Conservation (phyloP, 2,797 vertebrate species). For the Enteromius anoplus region DNA sequence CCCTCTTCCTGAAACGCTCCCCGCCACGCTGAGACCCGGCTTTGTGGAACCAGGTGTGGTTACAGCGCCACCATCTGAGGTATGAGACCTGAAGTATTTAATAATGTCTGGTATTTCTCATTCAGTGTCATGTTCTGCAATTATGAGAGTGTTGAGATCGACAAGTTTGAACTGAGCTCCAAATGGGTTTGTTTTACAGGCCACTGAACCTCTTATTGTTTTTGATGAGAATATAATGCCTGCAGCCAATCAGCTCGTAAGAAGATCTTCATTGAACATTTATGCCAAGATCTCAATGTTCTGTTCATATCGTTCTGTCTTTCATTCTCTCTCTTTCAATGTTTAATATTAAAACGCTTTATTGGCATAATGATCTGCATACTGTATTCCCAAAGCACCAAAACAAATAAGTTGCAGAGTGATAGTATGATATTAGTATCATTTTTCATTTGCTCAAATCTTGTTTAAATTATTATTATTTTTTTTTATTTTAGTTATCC, state of each 20-base stretch:
- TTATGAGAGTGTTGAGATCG: neutral
- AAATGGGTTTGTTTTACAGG: conserved; percentile 61
- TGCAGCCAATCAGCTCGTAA: conserved; percentile 59
- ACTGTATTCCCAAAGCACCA: neutral
- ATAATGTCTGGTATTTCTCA: neutral
- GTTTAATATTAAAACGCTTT: neutral
- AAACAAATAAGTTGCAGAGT: neutral
- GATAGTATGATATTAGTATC: neutral
- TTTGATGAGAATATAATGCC: conserved; percentile 70
- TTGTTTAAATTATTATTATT: neutral
- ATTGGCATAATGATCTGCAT: neutral
- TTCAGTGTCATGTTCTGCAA: neutral
- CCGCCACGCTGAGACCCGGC: conserved; percentile 80
- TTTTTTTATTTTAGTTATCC: neutral
- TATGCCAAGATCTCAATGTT: neutral
- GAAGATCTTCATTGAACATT: conserved; percentile 8
- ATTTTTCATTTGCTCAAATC: too few species aligned
- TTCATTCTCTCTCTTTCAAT: neutral
- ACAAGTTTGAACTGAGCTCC: conserved; percentile 7
- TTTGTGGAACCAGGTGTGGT: neutral
- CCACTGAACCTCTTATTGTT: conserved; percentile 71
- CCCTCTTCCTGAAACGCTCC: conserved; percentile 87
- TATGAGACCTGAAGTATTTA: neutral
- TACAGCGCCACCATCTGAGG: conserved; percentile 14
- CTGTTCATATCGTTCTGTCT: neutral